Evolutionary conservation across 2,888 invertebrate genomes (phyloP), one percentile per base, ranked within the genome.

Genomic region (Mythimna vitellina): DNA sequence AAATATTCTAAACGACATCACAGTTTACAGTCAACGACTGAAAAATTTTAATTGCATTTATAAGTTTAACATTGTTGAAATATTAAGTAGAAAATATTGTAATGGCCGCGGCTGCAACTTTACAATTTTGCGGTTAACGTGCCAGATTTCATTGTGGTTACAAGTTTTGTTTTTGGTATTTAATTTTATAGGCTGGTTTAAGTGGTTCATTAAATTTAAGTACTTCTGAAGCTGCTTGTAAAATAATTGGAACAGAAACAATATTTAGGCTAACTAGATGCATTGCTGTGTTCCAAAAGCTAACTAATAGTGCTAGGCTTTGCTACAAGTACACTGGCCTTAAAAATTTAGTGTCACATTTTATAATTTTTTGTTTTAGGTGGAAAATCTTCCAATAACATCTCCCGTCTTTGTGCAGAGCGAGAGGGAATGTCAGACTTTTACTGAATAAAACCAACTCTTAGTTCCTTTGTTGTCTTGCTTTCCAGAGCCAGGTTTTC

Each of bases 31-130:
- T 58, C 61, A 63, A 53, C 62, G 72, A 51, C 68, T 63, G 62
- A 81, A 76, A 83, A 6, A 57, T 76, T 81, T 83, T 74, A 81
- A 83, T 83, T 76, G 57, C 74, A 46, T 75, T 72, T 70, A 73
- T 65, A 72, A 72, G 61, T 57, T 65, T 5, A 14, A 66, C 57
- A 65, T 64, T 73, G 64, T 82, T 75, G 53, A 80, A 83, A 75
- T 69, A 46, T 80, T 69, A 73, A 75, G 54, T 72, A 49, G 35
- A 67, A 73, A 82, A 76, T 70, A 70, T 68, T 80, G 76, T 63
- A 73, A 75, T 62, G 5, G 63, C 3, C 3, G 35, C 20, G 12
- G 38, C 17, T 53, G 6, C 58, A 60, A 60, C 1, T 60, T 80
- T 46, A 0, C 5, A 38, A 57, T 22, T 78, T 12, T 49, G 49